Evolutionary conservation across 2,113 vertebrate genomes (phyloP).

Genomic region (Narcine bancroftii): DNA sequence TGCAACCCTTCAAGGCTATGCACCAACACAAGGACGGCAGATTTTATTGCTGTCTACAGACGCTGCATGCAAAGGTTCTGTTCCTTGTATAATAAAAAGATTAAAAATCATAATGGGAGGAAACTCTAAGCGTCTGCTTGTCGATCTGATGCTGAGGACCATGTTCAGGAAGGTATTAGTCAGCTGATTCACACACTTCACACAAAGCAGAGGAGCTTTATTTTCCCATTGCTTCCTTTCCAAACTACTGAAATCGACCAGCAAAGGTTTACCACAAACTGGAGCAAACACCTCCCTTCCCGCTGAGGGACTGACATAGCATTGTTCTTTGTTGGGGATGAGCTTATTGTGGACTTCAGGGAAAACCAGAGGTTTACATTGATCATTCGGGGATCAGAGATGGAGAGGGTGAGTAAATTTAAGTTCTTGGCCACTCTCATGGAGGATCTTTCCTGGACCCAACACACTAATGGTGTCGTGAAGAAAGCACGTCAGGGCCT

Average conservation of each 20-base stretch:
- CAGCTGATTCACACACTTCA: conserved; percentile 42
- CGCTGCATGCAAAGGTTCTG: background rate
- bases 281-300: background rate
- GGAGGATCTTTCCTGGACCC: no score
- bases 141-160: background rate
- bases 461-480: no score
- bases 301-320: no score
- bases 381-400: no score
- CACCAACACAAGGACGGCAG: background rate
- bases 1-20: background rate
- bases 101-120: conserved; percentile 39
- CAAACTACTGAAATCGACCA: conserved; percentile 38
- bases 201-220: conserved; percentile 39
- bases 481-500: no score
- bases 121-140: conserved; percentile 40
- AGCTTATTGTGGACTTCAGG: no score
- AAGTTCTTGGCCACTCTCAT: no score
- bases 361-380: no score
- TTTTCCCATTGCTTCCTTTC: conserved; percentile 43
- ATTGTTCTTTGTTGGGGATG: no score
- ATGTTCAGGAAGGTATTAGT: conserved; percentile 45
- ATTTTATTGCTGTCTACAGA: background rate
- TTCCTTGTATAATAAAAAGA: background rate
- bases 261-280: background rate
- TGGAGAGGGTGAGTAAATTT: no score